Evolutionary conservation across 2,797 vertebrate species (phyloP), one percentile per base, ranked within the genome.

Genomic region (Silurus lanzhouensis): DNA sequence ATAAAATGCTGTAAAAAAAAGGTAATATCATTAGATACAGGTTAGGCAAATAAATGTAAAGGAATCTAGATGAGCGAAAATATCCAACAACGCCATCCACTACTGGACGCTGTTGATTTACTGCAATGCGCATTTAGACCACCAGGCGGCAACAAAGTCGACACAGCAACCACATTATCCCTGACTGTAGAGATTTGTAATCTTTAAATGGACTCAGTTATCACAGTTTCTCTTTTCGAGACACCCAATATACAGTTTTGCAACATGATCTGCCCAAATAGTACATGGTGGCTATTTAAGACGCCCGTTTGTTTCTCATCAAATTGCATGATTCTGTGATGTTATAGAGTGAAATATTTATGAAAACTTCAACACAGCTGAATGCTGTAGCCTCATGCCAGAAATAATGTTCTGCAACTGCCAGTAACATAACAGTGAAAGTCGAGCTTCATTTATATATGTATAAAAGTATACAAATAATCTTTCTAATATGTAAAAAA

Each of bases 121-220:
- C 15, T 22, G 10, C 31, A 64, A 90, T 55, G 10, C 85, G 8
- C 5, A 14, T 58, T 90, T 27, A 88, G 84, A 90, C 86, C 95
- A 90, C 92, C 75, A 94, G 95, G 93, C 94, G 95, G 94, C 94
- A 94, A 94, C 95, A 95, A 66, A 64, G 38, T 38, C 38, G 38
- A 38, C 38, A 38, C 38, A 38, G 13, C 3, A 10, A 5, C 44
- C 61, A 17, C 44, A 44, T 44, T 44, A n/a, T 61, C 19, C 44
- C 31, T 44, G 20, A 38, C 15, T 9, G 52, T 9, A 55, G 52
- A 25, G 25, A 58, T 19, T 31, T 58, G 12, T 76, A 60, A 27
- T 60, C 4, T 78, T 78, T 31, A 61, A 61, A 78, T 22, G 5
- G 22, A 38, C 57, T 20, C 55, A 5, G 17, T 77, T 31, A 58